Percentiles rank a stretch among this genome's conserved stretches.
Conservation (phyloP, 2,113 vertebrate species). For the Gambusia affinis region DNA sequence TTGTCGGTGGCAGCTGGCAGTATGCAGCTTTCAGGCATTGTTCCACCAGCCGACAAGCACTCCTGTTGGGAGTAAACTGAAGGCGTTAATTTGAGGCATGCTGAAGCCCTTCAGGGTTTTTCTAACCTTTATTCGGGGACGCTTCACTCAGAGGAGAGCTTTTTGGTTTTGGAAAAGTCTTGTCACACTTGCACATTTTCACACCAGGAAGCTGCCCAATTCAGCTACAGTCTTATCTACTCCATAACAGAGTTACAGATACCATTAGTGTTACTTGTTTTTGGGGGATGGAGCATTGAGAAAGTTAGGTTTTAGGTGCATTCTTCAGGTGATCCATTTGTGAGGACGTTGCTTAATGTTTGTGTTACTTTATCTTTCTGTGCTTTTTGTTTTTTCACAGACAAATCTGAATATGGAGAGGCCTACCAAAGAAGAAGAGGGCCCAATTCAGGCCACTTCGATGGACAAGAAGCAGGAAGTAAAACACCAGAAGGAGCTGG, state of each 20-base stretch:
- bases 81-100: not conserved
- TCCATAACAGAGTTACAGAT: not conserved
- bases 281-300: not conserved
- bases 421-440: conserved; percentile 86
- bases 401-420: conserved; percentile 93
- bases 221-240: not conserved
- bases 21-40: not conserved
- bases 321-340: not conserved
- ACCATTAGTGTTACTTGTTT: not conserved
- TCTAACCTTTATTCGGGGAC: not conserved
- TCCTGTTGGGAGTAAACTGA: conserved; percentile 5
- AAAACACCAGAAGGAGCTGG: conserved; percentile 46
- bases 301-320: not conserved
- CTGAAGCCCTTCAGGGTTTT: conserved; percentile 1
- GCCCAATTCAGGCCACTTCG: not conserved
- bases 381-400: conserved; percentile 63
- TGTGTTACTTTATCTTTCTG: not conserved
- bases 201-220: not conserved
- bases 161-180: not conserved
- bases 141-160: not conserved
- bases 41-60: conserved; percentile 1
- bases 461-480: conserved; percentile 17
- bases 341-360: not conserved
- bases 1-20: conserved; percentile 15
- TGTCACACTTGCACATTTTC: not conserved